A percentile compares a stretch with the other conserved stretches of the same genome.
Conservation (phyloP, 1,140 invertebrate genomes). For the Myzus persicae region DNA sequence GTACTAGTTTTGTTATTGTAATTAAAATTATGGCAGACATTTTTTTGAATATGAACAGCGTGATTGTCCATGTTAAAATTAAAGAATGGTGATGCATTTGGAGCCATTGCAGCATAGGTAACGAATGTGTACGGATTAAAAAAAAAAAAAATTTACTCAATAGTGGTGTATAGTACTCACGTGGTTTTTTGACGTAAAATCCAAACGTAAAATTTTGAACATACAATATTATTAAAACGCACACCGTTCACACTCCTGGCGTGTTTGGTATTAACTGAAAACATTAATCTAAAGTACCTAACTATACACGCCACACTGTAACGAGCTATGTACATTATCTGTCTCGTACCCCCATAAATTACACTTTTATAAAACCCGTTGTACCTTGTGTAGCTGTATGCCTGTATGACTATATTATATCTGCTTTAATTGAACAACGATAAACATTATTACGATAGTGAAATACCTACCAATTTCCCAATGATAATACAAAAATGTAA, state of each 20-base stretch:
- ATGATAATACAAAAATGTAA: neutral
- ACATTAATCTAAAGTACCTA: neutral
- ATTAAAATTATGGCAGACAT: neutral
- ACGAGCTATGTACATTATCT: neutral
- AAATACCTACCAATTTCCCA: slow-evolving; percentile 13
- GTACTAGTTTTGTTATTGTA: neutral
- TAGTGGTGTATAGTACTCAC: neutral
- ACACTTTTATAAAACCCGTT: neutral
- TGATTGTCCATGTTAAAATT: neutral
- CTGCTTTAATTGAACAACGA: neutral
- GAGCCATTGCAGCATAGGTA: neutral
- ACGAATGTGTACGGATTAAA: neutral
- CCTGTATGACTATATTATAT: neutral
- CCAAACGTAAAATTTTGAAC: neutral
- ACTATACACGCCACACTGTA: neutral
- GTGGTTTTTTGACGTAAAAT: neutral
- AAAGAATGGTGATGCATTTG: neutral
- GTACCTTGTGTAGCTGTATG: neutral
- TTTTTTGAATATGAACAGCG: neutral
- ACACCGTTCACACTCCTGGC: neutral
- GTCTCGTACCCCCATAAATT: neutral
- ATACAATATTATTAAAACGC: neutral
- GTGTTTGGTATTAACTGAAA: neutral
- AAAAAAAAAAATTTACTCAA: neutral
- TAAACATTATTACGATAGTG: slow-evolving; percentile 6